phyloP scores from a whole-genome alignment of 2,888 invertebrate species.

The Ophraella communa region DNA sequence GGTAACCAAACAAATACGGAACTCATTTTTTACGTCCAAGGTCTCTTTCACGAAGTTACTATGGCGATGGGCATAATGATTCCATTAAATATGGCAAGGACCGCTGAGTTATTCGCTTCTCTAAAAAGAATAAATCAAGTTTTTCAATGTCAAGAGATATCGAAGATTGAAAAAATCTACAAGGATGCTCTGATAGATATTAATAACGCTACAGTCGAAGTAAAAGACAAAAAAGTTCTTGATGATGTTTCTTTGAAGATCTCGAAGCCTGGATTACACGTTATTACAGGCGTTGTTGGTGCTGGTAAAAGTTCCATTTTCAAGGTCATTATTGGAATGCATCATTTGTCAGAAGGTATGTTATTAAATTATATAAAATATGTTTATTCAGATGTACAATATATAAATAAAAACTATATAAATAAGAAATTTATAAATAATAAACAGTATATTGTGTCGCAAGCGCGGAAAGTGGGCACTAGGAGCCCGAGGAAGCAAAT shows the following conservation, averaged over 20 bases:
- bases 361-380: background rate
- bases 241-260: constrained; percentile 57
- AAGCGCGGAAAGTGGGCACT: no score
- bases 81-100: constrained; percentile 35
- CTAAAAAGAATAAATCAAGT: constrained; percentile 35
- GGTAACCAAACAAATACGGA: constrained; percentile 41
- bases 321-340: constrained; percentile 56
- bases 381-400: background rate
- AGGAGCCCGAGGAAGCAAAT: no score
- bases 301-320: constrained; percentile 65
- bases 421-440: no score
- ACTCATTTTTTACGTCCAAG: constrained; percentile 36
- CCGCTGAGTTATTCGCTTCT: constrained; percentile 39
- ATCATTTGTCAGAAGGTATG: constrained; percentile 53
- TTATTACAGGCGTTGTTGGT: constrained; percentile 71
- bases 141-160: constrained; percentile 32
- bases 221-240: constrained; percentile 52
- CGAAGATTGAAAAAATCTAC: constrained; percentile 12
- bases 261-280: constrained; percentile 56
- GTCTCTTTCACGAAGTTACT: constrained; percentile 32
- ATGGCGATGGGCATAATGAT: constrained; percentile 36
- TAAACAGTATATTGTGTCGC: no score
- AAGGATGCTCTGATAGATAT: constrained; percentile 26
- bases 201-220: constrained; percentile 26
- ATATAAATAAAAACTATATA: no score